These are phyloP conservation scores for Cheiracanthium punctorium DNA, from an alignment of 2,888 invertebrate species.

Conservation along the genomic window DNA sequence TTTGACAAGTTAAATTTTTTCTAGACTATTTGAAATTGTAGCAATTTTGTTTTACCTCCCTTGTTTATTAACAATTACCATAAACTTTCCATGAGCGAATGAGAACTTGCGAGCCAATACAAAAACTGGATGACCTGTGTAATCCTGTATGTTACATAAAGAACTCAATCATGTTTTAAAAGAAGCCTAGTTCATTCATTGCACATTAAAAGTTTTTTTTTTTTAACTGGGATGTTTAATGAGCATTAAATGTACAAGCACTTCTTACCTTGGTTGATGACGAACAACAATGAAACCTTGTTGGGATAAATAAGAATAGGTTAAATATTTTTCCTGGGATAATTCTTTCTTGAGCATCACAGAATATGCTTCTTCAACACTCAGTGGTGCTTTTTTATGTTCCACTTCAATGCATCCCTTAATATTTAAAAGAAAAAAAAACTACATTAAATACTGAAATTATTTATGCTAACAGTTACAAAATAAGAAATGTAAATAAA, in stretches of 20 bases:
- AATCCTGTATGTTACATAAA: no score
- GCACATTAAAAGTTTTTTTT: not conserved
- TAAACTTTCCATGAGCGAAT: no score
- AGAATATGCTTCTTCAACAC: slow-evolving; percentile 55
- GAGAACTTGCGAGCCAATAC: no score
- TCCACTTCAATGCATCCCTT: slow-evolving; percentile 50
- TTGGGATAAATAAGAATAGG: slow-evolving; percentile 46
- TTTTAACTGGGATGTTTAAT: not conserved
- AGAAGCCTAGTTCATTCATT: not conserved
- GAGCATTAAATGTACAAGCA: not conserved
- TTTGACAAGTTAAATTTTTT: no score
- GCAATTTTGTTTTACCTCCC: no score
- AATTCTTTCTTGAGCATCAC: slow-evolving; percentile 34
- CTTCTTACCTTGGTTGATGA: slow-evolving; percentile 53
- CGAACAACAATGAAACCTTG: slow-evolving; percentile 59
- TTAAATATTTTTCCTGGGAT: slow-evolving; percentile 44
- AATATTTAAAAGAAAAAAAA: not conserved
- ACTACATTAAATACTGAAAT: not conserved
- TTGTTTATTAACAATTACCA: no score
- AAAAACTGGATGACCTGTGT: no score
- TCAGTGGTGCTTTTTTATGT: slow-evolving; percentile 28
- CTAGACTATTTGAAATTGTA: no score
- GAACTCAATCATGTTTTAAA: not conserved
- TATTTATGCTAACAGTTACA: not conserved
- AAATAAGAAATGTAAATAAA: slow-evolving; percentile 1